Evolutionary conservation across 2,113 vertebrate species (phyloP), one percentile per base, ranked within the genome.

Genomic region (Morone chrysops): DNA sequence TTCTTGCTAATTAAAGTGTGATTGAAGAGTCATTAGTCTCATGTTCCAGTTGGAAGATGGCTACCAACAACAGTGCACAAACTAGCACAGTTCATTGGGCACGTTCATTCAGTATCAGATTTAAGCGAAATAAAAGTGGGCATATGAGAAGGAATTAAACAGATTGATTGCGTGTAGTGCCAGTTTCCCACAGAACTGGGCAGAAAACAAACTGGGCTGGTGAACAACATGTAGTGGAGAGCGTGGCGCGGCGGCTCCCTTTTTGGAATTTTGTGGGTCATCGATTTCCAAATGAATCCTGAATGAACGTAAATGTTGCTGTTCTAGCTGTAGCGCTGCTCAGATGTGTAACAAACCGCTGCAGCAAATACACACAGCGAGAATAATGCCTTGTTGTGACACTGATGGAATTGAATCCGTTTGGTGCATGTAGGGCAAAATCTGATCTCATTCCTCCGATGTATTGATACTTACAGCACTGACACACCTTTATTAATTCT

Each of bases 231-330:
- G 22, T 22, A 8, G 9, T 69, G 25, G 41, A 47, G 38, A 67
- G 54, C 0, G 14, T 18, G 50, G 18, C 13, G 18, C 0, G 4
- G 38, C 2, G 8, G 20, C 51, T 50, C 78, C 31, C 18, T 61
- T 60, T 31, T 59, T 59, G 11, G 11, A n/a, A 36, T 54, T 61
- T 60, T 50, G 36, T 41, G 48, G 38, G 4, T n/a, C 51, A 36
- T 11, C n/a, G 59, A 56, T 66, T 75, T 54, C n/a, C 10, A 79
- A 31, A 51, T 61, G 2, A 70, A 53, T 18, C 41, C 6, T 78
- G 14, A 66, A 76, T 13, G 57, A 22, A 45, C 50, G 18, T 38
- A 20, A 14, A 40, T 60, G 17, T 47, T n/a, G 16, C 36, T 16
- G 47, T 51, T 68, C 22, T 14, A 54, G 8, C 22, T 47, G 38